Evolutionary conservation across 35 echinoderm and acorn worm genomes (phyloP), one percentile per base, ranked within the genome.

Genomic region (Lytechinus pictus): DNA sequence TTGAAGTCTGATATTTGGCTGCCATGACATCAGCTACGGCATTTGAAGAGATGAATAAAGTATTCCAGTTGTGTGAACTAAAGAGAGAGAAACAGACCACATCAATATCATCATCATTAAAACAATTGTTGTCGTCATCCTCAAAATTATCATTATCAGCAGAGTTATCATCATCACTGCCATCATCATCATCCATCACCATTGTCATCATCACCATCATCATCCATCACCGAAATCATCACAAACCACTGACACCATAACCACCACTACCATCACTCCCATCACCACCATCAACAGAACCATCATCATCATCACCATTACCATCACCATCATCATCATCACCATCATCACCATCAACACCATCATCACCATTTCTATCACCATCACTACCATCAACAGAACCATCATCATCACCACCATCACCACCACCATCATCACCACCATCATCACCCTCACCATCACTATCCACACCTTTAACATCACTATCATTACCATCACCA

Each of bases 51-150:
- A 99, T 99, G 93, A 99, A 99, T 54, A 99, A 57, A 29, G 89
- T 97, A 92, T 99, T 99, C 98, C 98, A 99, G 86, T 99, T 97
- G 87, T 99, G 98, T 58, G 98, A 97, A 91, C 98, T 99, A 90
- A 72, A 95, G 53, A 72, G n/a, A 56, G 29, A 94, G 79, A 91
- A 21, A n/a, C 16, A n/a, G 21, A 24, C 14, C 4, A 24, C 66
- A 79, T 79, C 66, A 71, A 21, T 3, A 71, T 71, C 19, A 71
- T 24, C 61, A 71, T 71, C 14, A 71, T 71, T 9, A 44, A 44
- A 44, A 44, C 33, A 44, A 44, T 57, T 11, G 55, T 57, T 11
- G 55, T 57, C 55, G 55, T 57, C 11, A 11, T 57, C 55, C 8
- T 57, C 55, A 11, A 0, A 8, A 11, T 57, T 11, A 11, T 57